Base-by-base conservation (phyloP, 2,797 vertebrate species). In the Ctenopoma kingsleyae region DNA sequence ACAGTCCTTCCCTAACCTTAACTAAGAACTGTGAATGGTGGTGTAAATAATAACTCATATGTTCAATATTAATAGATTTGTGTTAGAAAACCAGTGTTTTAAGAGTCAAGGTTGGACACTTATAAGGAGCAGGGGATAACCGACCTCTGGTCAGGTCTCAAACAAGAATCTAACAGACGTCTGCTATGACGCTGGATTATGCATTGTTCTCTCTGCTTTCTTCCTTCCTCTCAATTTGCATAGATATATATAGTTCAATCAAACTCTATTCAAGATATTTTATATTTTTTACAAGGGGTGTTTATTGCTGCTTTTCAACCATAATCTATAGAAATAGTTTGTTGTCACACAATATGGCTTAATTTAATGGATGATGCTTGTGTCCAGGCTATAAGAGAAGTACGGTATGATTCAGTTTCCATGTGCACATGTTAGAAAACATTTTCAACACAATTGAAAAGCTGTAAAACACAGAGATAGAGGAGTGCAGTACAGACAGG, bases 201-300 rank as follows among this genome's bases (percentile, higher is more conserved):
- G 27, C 27, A 62, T 25, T 11, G 10, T 25, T 22, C 27, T 40
- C 41, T 41, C 40, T 22, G 10, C 25, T 3, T 5, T 27, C 25
- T 27, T 27, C 5, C 25, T 36, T 36, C 35, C 10, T 36, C 10
- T 4, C 35, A 36, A 12, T 19, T 2, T 44, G 22, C 47, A 2
- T 70, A 49, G 67, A 27, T 54, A 55, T 54, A 16, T 16, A 32
- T 13, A n/a, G n/a, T 59, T 38, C 49, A 82, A 67, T 71, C 74
- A 67, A 44, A 63, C 57, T 25, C 19, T n/a, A 47, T 62, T 81
- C 67, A 74, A 54, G 22, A 17, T 16, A 30, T 47, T 58, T 54
- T n/a, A n/a, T n/a, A n/a, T 56, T 15, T 46, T 56, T 35, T 32
- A 51, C 4, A 49, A 27, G 19, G 46, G 47, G 35, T 35, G 40